Evolutionary conservation across 2,888 invertebrate genomes (phyloP).

Genomic region (Dasypolia templi): DNA sequence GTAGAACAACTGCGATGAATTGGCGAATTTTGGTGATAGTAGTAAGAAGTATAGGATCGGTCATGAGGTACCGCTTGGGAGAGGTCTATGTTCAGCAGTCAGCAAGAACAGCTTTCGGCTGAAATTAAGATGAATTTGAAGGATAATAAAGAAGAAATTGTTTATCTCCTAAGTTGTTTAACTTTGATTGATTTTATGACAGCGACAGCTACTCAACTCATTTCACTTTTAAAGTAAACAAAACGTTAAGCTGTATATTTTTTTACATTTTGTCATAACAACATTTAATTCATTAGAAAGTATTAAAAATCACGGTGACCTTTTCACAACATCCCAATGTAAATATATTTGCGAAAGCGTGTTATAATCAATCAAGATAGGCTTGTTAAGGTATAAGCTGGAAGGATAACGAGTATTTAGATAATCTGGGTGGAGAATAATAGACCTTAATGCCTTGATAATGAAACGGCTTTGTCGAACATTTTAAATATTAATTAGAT

Average conservation of each 20-base stretch:
- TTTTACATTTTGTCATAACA: conserved; percentile 26
- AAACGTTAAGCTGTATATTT: conserved; percentile 26
- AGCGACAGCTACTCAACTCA: conserved; percentile 6
- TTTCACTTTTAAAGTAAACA: conserved; percentile 29
- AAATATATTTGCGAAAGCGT: conserved; percentile 58
- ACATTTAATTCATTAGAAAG: conserved; percentile 59
- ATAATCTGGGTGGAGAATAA: conserved; percentile 41
- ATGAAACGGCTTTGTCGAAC: conserved; percentile 45
- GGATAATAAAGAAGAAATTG: background rate
- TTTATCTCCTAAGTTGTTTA: background rate
- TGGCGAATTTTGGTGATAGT: background rate
- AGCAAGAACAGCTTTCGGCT: background rate
- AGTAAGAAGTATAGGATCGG: background rate
- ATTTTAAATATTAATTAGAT: conserved; percentile 41
- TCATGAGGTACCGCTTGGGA: background rate
- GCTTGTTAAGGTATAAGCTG: conserved; percentile 29
- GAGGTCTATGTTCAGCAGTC: background rate
- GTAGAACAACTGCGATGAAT: conserved; percentile 6
- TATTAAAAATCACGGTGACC: conserved; percentile 54
- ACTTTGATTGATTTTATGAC: conserved; percentile 20
- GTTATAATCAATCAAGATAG: conserved; percentile 54
- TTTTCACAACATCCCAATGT: conserved; percentile 46
- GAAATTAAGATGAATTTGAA: background rate
- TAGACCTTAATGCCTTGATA: conserved; percentile 35
- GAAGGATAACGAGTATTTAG: conserved; percentile 37